Base-by-base conservation (phyloP, 2,888 invertebrate genomes). In the Chironomus tentans region DNA sequence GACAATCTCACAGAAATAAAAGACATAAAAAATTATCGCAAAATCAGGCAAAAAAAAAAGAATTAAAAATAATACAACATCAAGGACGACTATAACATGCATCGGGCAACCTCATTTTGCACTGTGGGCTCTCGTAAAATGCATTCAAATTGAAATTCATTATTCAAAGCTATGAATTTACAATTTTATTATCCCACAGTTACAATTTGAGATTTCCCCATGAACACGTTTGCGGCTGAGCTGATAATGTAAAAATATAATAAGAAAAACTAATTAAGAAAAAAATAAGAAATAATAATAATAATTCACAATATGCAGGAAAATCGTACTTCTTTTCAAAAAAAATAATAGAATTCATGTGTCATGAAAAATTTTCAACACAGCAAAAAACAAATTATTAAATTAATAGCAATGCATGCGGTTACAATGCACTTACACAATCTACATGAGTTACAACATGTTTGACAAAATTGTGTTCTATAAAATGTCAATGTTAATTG, bases 151-250 rank as follows among this genome's bases (percentile, higher is more conserved):
- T 18, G 56, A 56, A 56, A 56, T 56, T 56, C 38, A 38, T 38
- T 38, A 10, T 56, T 18, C 50, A 15, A n/a, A 56, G 7, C 18
- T 56, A 56, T 56, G 56, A 56, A 56, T 56, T 56, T 18, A 56
- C n/a, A 56, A 56, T 56, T 56, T 56, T 18, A 56, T 7, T 18
- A 56, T 56, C 94, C 94, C 95, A 95, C 93, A 94, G 93, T 95
- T 95, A 96, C 95, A 93, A 92, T 92, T 94, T 95, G 96, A 96
- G 95, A 96, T 96, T 96, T 92, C 88, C 89, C 90, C 88, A 90
- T 87, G 65, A 86, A 85, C 84, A 85, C 82, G 82, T 79, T 21
- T 13, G 65, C 65, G 50, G 74, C 68, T 62, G 72, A 56, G 21
- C 65, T 65, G 65, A 24, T 24, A 24, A 65, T 21, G 13, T 68